These are phyloP conservation scores for Ceratina calcarata DNA, from an alignment of 1,140 invertebrate species.

Conservation along the genomic window DNA sequence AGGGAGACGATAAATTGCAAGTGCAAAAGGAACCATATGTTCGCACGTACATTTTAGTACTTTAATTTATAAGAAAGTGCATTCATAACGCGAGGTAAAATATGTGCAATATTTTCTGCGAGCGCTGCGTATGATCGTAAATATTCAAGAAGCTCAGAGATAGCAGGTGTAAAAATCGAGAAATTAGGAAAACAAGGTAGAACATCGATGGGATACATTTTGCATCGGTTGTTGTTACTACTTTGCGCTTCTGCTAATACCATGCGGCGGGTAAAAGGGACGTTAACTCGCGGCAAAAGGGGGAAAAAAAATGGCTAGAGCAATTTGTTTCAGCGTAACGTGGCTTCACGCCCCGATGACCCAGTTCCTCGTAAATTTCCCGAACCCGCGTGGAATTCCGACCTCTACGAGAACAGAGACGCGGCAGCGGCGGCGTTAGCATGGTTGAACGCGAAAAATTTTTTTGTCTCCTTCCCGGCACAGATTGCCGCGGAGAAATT, in stretches of 20 bases:
- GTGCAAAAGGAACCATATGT: too few species aligned
- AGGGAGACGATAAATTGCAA: too few species aligned
- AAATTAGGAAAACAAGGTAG: neutral
- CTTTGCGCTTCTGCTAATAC: neutral
- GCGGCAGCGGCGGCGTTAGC: too few species aligned
- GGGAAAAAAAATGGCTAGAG: constrained; percentile 15
- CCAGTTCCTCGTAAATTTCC: constrained; percentile 48
- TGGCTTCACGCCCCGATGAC: constrained; percentile 52
- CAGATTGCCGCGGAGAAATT: constrained; percentile 2
- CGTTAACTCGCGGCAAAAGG: neutral
- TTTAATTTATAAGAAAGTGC: too few species aligned
- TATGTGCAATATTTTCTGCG: too few species aligned
- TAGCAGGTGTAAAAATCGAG: too few species aligned
- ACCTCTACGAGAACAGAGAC: neutral
- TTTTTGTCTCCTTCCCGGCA: too few species aligned
- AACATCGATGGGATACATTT: neutral
- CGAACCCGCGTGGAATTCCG: constrained; percentile 6
- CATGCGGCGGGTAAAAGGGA: neutral
- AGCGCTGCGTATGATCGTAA: too few species aligned
- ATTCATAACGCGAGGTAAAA: too few species aligned
- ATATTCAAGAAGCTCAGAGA: too few species aligned
- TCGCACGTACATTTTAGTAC: too few species aligned
- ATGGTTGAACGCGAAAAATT: constrained; percentile 15
- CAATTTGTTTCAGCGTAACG: constrained; percentile 53
- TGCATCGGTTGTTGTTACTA: neutral